These are phyloP conservation scores for Erpetoichthys calabaricus DNA, from an alignment of 2,797 vertebrate species.

Conservation along the genomic window DNA sequence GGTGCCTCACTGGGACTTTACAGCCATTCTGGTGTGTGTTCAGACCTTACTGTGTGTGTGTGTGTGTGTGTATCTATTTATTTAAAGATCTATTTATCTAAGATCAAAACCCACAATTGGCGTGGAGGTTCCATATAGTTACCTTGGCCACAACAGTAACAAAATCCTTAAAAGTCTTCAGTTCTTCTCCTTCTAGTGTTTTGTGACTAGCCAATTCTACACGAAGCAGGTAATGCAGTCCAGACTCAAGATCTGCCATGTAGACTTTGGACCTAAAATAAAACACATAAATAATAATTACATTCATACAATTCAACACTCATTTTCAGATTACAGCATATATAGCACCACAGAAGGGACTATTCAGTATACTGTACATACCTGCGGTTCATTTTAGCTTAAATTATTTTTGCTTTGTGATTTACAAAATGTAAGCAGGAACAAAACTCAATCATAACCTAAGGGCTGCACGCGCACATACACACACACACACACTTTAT, in stretches of 20 bases:
- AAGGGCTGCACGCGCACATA: neutral
- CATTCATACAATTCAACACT: neutral
- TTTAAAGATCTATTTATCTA: no score
- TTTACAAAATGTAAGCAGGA: no score
- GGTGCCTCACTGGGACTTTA: no score
- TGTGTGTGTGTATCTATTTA: no score
- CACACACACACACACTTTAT: neutral
- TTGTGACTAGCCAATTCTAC: conserved; percentile 74
- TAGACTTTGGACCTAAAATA: conserved; percentile 64
- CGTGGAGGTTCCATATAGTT: conserved; percentile 3
- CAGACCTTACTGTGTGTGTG: no score
- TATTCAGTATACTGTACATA: no score
- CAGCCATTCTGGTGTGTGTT: no score
- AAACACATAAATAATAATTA: conserved; percentile 9
- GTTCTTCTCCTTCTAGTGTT: conserved; percentile 65
- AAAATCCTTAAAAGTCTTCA: conserved; percentile 73
- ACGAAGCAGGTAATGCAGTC: conserved; percentile 76
- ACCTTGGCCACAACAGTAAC: conserved; percentile 77
- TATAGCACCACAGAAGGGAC: no score
- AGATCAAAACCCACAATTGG: no score
- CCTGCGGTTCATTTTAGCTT: no score
- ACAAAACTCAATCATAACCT: conserved; percentile 3
- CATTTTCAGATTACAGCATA: neutral
- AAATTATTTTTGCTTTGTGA: no score
- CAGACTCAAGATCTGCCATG: conserved; percentile 77